phyloP scores from a whole-genome alignment of 1,140 invertebrate species.

The Parapsyche elsis region DNA sequence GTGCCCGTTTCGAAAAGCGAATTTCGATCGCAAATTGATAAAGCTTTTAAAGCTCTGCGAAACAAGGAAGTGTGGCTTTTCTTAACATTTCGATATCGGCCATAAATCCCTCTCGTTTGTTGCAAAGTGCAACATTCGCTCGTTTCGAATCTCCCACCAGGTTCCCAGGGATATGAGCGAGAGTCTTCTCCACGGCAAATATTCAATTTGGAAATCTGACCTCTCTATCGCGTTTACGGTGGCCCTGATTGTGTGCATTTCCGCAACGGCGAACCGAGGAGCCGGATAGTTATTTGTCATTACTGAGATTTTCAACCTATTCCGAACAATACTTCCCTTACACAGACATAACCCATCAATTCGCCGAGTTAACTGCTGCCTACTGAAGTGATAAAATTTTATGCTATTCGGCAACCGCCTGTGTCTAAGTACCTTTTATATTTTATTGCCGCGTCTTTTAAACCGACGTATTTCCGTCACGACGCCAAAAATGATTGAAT shows the following conservation, averaged over 20 bases:
- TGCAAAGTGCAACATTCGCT: conserved; percentile 10
- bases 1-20: conserved; percentile 3
- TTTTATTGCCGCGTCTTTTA: too few relatives aligned
- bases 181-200: background rate
- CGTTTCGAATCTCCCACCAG: background rate
- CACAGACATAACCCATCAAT: too few relatives aligned
- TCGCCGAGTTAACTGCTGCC: too few relatives aligned
- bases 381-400: too few relatives aligned
- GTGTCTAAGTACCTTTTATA: too few relatives aligned
- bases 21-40: conserved; percentile 39
- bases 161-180: background rate
- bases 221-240: conserved; percentile 23
- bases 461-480: too few relatives aligned
- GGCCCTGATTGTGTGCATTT: conserved; percentile 13
- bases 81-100: conserved; percentile 26
- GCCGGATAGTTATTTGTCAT: background rate
- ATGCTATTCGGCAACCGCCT: too few relatives aligned
- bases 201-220: conserved; percentile 26
- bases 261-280: background rate
- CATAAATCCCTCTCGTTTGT: conserved; percentile 31
- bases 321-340: background rate
- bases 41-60: conserved; percentile 19
- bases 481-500: too few relatives aligned
- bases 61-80: conserved; percentile 34
- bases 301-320: background rate